These are phyloP conservation scores for Caenorhabditis angaria DNA, from an alignment of 2,888 invertebrate species.

Conservation along the genomic window DNA sequence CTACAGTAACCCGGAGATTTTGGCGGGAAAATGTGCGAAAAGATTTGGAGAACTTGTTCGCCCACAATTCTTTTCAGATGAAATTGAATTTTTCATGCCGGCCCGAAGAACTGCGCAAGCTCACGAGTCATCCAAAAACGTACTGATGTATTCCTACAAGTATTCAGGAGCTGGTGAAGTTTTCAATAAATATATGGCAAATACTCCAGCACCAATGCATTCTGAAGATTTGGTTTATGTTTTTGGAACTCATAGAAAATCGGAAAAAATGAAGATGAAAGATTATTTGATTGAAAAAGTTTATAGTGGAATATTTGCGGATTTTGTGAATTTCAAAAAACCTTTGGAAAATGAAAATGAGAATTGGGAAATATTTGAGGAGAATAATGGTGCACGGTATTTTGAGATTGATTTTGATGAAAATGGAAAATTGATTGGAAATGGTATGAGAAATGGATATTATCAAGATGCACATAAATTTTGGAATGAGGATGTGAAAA, in stretches of 20 bases:
- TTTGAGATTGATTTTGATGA: slow-evolving; percentile 20
- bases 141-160: slow-evolving; percentile 12
- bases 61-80: not conserved
- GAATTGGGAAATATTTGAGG: slow-evolving; percentile 16
- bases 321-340: slow-evolving; percentile 27
- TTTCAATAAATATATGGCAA: not conserved
- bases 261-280: slow-evolving; percentile 24
- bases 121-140: slow-evolving; percentile 6
- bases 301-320: slow-evolving; percentile 11
- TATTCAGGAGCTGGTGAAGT: slow-evolving; percentile 13
- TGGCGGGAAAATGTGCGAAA: slow-evolving; percentile 16
- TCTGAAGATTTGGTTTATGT: slow-evolving; percentile 29
- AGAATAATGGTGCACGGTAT: slow-evolving; percentile 10
- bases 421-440: slow-evolving; percentile 7
- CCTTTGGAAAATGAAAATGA: not conserved
- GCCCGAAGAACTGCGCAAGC: not conserved
- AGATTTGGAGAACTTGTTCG: slow-evolving; percentile 10
- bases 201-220: slow-evolving; percentile 9
- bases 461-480: slow-evolving; percentile 7
- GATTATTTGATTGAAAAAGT: slow-evolving; percentile 21
- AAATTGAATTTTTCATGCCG: slow-evolving; percentile 10
- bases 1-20: slow-evolving; percentile 12
- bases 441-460: slow-evolving; percentile 15
- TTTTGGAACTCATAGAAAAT: slow-evolving; percentile 21
- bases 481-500: slow-evolving; percentile 10